Conservation (phyloP, 2,797 vertebrate genomes). For the Eulemur mongoz region DNA sequence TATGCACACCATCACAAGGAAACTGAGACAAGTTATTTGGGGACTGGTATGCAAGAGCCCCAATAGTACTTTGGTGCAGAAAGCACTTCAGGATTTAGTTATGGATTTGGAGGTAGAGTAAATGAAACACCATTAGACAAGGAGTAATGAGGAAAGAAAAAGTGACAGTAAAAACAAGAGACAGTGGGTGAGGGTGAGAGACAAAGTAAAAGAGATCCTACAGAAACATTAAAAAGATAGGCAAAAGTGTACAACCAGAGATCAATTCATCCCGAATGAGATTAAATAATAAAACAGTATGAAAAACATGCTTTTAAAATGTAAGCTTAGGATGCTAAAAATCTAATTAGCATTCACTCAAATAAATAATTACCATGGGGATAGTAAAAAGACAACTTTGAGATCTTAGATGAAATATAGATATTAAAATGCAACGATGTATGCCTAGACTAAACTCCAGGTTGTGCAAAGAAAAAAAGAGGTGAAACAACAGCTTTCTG, state of each 20-base stretch:
- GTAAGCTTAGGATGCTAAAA: neutral
- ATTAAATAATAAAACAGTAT: neutral
- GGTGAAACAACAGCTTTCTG: neutral
- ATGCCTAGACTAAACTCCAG: neutral
- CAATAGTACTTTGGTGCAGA: neutral
- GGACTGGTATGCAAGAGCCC: neutral
- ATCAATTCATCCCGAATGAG: neutral
- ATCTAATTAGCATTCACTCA: neutral
- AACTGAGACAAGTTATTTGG: neutral
- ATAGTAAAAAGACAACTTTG: neutral
- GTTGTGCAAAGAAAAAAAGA: neutral
- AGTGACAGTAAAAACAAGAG: neutral
- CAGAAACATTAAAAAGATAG: neutral
- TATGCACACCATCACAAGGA: neutral
- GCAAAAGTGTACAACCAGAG: neutral
- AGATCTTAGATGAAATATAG: neutral
- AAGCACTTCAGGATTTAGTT: neutral
- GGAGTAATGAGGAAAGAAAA: neutral
- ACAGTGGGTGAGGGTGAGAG: neutral
- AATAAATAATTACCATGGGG: neutral
- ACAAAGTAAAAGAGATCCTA: neutral
- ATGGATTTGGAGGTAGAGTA: neutral
- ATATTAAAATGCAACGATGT: neutral
- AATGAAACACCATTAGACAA: neutral
- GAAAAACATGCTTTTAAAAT: neutral